A percentile compares a stretch with the other conserved stretches of the same genome.
Conservation (phyloP, 2,888 invertebrate species). For the Agrypnus murinus region DNA sequence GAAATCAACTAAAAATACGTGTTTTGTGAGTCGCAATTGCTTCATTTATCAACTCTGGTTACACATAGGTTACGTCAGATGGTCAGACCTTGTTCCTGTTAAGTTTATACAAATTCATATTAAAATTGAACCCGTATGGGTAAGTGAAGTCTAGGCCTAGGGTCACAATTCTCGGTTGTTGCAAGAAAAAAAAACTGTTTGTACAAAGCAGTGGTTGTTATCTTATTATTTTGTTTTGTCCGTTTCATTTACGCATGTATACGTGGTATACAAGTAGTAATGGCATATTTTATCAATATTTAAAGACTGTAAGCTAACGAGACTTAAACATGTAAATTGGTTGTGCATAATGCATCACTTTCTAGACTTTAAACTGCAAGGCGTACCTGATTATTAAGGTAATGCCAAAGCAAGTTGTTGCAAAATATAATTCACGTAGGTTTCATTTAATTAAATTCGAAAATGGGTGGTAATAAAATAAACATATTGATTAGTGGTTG, state of each 20-base stretch:
- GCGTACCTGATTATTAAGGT: conserved; percentile 23
- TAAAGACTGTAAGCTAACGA: not conserved
- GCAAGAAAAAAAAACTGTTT: conserved; percentile 13
- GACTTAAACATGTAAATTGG: conserved; percentile 7
- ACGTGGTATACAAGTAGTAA: not conserved
- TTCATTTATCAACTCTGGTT: not conserved
- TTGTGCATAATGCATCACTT: conserved; percentile 20
- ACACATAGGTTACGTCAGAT: not conserved
- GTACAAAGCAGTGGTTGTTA: not conserved
- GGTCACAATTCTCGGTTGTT: no score
- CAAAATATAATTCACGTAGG: conserved; percentile 3
- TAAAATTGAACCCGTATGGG: conserved; percentile 35
- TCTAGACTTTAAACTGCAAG: conserved; percentile 18
- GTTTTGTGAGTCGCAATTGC: not conserved
- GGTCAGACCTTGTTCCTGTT: not conserved
- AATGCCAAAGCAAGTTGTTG: conserved; percentile 18
- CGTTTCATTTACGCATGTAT: not conserved
- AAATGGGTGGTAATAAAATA: not conserved
- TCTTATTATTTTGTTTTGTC: not conserved
- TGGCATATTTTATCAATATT: conserved; percentile 1
- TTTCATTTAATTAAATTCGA: conserved; percentile 1
- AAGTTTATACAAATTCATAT: not conserved
- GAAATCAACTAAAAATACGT: conserved; percentile 8
- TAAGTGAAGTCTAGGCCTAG: conserved; percentile 19
- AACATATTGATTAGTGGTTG: conserved; percentile 5